Evolutionary conservation across 2,113 vertebrate species (phyloP).

Genomic region (Tapirus terrestris): DNA sequence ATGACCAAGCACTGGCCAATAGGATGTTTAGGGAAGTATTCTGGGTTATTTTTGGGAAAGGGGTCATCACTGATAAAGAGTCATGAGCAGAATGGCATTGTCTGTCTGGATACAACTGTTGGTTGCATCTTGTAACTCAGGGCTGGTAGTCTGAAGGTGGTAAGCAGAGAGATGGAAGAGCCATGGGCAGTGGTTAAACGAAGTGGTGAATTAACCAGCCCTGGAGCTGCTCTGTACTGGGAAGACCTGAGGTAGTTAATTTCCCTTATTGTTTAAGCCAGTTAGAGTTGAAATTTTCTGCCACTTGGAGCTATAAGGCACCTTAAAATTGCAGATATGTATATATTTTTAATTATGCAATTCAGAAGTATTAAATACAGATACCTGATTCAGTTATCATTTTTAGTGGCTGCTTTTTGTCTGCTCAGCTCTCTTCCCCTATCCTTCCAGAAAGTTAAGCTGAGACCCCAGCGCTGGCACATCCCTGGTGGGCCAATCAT

Average conservation of each 20-base stretch:
- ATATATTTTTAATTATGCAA: too few species aligned
- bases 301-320: not conserved
- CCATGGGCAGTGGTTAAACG: rapidly evolving
- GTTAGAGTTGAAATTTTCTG: not conserved
- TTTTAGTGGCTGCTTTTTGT: not conserved
- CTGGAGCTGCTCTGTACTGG: not conserved
- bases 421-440: not conserved
- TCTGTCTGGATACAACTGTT: not conserved
- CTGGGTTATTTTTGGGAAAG: not conserved
- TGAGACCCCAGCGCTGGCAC: too few species aligned
- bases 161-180: not conserved
- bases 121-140: not conserved
- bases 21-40: not conserved
- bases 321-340: not conserved
- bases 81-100: not conserved
- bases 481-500: not conserved
- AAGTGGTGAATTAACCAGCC: not conserved
- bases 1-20: not conserved
- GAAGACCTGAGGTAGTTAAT: not conserved
- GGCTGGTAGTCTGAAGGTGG: not conserved
- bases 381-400: not conserved
- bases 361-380: not conserved
- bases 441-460: not conserved
- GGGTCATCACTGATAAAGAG: not conserved
- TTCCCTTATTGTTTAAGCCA: not conserved